phyloP scores from a whole-genome alignment of 2,113 vertebrate genomes.

The Raja brachyura region DNA sequence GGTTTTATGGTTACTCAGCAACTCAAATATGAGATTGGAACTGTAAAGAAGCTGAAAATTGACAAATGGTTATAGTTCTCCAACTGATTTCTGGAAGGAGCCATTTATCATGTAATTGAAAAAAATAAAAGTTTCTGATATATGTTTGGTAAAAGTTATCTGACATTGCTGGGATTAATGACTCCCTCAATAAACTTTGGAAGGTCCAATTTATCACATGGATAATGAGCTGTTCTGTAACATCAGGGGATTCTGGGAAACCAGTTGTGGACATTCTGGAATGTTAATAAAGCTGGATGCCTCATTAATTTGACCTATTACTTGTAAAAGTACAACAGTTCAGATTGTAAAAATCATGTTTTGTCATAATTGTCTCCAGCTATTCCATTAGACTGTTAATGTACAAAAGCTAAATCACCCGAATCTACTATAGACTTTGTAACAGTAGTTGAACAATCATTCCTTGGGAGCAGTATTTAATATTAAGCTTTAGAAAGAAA shows the following conservation, averaged over 20 bases:
- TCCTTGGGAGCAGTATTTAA: neutral
- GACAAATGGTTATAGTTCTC: neutral
- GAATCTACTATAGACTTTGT: neutral
- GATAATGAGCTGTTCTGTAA: neutral
- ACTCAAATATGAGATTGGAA: neutral
- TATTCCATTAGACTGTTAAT: neutral
- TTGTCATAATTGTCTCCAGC: neutral
- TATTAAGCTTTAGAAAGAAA: neutral
- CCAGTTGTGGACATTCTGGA: neutral
- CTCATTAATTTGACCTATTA: conserved; percentile 15
- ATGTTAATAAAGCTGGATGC: neutral
- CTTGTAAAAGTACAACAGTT: neutral
- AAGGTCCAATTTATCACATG: neutral
- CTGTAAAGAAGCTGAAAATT: neutral
- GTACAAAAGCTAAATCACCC: neutral
- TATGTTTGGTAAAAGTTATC: neutral
- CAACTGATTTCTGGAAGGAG: neutral
- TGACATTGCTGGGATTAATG: neutral
- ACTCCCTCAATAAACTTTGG: conserved; percentile 23
- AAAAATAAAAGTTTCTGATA: neutral
- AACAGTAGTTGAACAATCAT: neutral
- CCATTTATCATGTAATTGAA: neutral
- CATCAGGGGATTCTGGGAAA: neutral
- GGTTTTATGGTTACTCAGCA: neutral
- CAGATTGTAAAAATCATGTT: neutral